Evolutionary conservation across 2,797 vertebrate genomes (phyloP).

Genomic region (Macropodus opercularis): DNA sequence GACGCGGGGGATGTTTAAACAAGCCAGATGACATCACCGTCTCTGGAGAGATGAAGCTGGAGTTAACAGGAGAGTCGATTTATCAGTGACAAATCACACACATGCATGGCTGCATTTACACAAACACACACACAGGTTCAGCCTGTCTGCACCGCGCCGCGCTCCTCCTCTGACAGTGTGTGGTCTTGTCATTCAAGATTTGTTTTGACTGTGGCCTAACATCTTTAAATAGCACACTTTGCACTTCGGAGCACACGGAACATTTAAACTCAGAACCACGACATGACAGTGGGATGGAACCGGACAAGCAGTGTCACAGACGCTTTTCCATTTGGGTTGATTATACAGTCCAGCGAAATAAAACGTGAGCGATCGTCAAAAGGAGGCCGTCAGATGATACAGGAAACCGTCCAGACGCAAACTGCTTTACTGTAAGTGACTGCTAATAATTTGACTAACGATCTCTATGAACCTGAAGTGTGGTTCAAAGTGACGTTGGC

Average conservation of each 20-base stretch:
- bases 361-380: no score
- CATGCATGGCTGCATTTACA: constrained; percentile 17
- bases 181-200: constrained; percentile 68
- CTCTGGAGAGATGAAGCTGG: constrained; percentile 26
- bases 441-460: constrained; percentile 13
- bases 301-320: no score
- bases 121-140: constrained; percentile 4
- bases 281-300: constrained; percentile 11
- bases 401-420: background rate
- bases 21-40: constrained; percentile 47
- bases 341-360: no score
- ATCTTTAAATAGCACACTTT: constrained; percentile 73
- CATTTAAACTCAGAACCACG: constrained; percentile 26
- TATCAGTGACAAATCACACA: constrained; percentile 55
- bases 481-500: constrained; percentile 6
- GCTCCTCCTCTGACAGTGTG: constrained; percentile 54
- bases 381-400: background rate
- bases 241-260: constrained; percentile 1
- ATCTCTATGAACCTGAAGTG: constrained; percentile 9
- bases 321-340: background rate
- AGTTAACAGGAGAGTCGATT: constrained; percentile 37
- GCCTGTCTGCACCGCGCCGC: background rate
- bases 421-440: constrained; percentile 1
- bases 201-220: constrained; percentile 61
- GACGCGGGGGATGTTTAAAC: constrained; percentile 40